These are phyloP conservation scores for Turnix velox DNA, from an alignment of 2,113 vertebrate genomes.

Conservation along the genomic window DNA sequence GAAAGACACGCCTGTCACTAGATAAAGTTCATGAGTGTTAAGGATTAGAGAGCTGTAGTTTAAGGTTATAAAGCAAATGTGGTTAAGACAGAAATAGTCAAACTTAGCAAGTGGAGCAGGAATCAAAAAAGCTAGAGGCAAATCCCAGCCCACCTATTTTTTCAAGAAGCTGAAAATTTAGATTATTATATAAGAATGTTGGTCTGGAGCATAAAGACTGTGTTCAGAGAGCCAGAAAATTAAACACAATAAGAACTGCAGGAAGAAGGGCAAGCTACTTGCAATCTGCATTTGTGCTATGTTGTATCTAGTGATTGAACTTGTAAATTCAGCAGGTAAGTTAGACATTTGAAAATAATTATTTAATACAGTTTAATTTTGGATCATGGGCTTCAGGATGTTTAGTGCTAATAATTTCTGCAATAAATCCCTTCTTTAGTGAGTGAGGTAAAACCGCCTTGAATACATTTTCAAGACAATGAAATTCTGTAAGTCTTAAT, in stretches of 20 bases:
- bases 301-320: not conserved
- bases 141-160: not conserved
- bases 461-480: not conserved
- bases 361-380: not conserved
- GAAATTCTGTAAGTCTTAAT: not conserved
- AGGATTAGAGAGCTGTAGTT: not conserved
- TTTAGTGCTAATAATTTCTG: not conserved
- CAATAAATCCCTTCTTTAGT: not conserved
- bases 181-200: not conserved
- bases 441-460: not conserved
- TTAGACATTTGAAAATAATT: not conserved
- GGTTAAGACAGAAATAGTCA: not conserved
- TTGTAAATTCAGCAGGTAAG: not conserved
- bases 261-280: not conserved
- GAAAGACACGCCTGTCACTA: not conserved
- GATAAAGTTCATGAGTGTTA: not conserved
- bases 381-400: not conserved
- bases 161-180: not conserved
- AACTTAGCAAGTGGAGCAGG: not conserved
- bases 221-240: not conserved
- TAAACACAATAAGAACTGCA: not conserved
- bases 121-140: not conserved
- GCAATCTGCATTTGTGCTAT: not conserved
- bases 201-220: not conserved
- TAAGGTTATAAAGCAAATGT: not conserved